Evolutionary conservation across 2,888 invertebrate species (phyloP), one percentile per base, ranked within the genome.

Genomic region (Oxycera nigricornis): DNA sequence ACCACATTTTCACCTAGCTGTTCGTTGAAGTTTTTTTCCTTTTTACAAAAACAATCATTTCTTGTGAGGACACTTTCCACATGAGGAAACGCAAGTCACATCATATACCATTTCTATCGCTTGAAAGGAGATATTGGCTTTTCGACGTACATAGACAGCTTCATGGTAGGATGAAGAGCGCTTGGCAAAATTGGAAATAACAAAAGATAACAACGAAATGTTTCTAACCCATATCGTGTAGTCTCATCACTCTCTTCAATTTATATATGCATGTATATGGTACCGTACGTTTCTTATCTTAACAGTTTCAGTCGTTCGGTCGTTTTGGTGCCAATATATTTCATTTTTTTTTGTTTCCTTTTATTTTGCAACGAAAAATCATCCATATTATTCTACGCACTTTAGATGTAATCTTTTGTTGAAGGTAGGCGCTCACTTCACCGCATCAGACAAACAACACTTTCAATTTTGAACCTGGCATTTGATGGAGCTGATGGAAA

Each of bases 161-260:
- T n/a, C n/a, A n/a, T 17, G 22, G 14, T 14, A 30, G 30, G 41
- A 26, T 11, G 2, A 67, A 67, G n/a, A 46, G 46, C 41, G 41
- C 17, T 46, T 11, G 39, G 17, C 11, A 46, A 50, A 68, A 24
- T 68, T 22, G 68, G 30, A 68, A 68, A 50, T 30, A 52, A 52
- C 68, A 50, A 26, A 68, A 68, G 68, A 68, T 68, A 52, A 41
- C 41, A 62, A 17, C n/a, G n/a, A n/a, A n/a, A 61, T 30, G 20
- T 20, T 22, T 62, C 17, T 35, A 35, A 35, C 62, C 62, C 14
- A 35, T 9, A 31, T n/a, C n/a, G n/a, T n/a, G n/a, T n/a, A n/a
- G n/a, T 11, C 35, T 7, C 39, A 17, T 11, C 62, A 22, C 20
- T 62, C 24, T 17, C 31, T 30, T n/a, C 6, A 14, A n/a, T 7